Evolutionary conservation across 2,888 invertebrate species (phyloP).

Genomic region (Troilus luridus): DNA sequence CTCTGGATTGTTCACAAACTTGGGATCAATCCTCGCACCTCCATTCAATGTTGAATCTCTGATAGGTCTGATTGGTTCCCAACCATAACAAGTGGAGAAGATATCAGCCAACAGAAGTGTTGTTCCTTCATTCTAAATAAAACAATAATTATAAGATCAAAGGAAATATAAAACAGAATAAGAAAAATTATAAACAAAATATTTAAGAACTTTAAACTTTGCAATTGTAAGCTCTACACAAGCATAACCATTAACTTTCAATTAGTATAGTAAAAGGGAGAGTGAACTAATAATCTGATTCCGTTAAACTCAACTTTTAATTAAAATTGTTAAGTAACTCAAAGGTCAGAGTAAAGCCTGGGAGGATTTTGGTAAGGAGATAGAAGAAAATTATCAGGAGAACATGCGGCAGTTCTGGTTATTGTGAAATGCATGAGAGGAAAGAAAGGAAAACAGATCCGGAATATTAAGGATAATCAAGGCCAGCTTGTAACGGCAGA

Average conservation of each 20-base stretch:
- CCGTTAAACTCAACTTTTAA: no score
- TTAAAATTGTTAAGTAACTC: no score
- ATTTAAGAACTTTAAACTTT: neutral
- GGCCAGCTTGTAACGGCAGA: no score
- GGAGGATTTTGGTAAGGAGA: no score
- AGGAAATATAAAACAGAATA: neutral
- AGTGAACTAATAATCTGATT: no score
- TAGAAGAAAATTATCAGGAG: no score
- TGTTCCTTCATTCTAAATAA: constrained; percentile 86
- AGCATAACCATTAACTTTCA: neutral
- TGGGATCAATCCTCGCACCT: constrained; percentile 88
- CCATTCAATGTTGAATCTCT: constrained; percentile 76
- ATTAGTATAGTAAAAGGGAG: neutral
- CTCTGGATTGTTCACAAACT: constrained; percentile 94
- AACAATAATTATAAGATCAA: constrained; percentile 58
- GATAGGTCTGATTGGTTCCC: constrained; percentile 86
- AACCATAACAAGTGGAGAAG: constrained; percentile 89
- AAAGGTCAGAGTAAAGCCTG: no score
- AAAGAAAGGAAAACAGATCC: no score
- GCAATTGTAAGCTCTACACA: neutral
- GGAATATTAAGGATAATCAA: no score
- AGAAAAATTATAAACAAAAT: neutral
- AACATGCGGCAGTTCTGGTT: no score
- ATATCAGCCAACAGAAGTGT: constrained; percentile 89
- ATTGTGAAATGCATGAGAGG: no score